These are phyloP conservation scores for Pseudorasbora parva DNA, from an alignment of 2,113 vertebrate species.

Conservation along the genomic window DNA sequence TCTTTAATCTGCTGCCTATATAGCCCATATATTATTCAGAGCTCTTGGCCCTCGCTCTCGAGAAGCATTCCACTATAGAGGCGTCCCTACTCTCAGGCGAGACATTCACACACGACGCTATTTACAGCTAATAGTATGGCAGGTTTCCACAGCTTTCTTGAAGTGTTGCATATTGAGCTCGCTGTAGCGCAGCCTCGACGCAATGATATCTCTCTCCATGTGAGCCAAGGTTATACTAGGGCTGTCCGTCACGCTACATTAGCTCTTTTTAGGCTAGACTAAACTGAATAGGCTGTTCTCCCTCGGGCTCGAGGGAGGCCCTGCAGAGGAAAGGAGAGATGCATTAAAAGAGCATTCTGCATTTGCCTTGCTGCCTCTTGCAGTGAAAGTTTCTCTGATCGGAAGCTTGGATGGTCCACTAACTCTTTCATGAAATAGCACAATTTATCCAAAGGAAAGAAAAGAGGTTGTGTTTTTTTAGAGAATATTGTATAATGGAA, in stretches of 20 bases:
- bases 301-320: constrained; percentile 34
- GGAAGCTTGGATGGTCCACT: background rate
- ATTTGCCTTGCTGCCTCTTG: constrained; percentile 17
- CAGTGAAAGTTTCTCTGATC: constrained; percentile 9
- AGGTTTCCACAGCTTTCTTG: constrained; percentile 32
- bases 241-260: constrained; percentile 45
- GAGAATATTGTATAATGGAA: background rate
- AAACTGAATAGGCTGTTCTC: constrained; percentile 42
- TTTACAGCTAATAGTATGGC: constrained; percentile 21
- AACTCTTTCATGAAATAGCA: constrained; percentile 17
- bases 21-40: constrained; percentile 34
- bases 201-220: constrained; percentile 33
- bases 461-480: background rate
- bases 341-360: constrained; percentile 40
- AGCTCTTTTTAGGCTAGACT: constrained; percentile 43
- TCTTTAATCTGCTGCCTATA: constrained; percentile 41
- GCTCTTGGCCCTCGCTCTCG: background rate
- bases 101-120: background rate
- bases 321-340: constrained; percentile 42
- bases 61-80: background rate
- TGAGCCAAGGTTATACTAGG: constrained; percentile 38
- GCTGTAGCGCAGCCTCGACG: background rate
- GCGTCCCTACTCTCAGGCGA: background rate
- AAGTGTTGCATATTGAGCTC: constrained; percentile 13
- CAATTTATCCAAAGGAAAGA: background rate